Percentiles rank a stretch among this genome's conserved stretches.
phyloP scores from a whole-genome alignment of 2,888 invertebrate species.

The Sesia bembeciformis region DNA sequence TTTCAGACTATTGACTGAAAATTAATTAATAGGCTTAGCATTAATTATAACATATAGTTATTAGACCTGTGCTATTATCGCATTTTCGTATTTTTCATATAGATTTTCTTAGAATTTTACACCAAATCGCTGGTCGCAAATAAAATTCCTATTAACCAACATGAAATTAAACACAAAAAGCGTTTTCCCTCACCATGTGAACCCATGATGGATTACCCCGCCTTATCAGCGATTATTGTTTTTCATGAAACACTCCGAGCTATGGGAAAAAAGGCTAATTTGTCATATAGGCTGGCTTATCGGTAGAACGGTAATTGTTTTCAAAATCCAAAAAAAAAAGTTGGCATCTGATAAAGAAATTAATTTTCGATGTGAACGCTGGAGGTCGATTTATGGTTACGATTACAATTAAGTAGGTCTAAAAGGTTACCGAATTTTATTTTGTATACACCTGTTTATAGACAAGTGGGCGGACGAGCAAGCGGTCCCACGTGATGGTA shows the following conservation, averaged over 20 bases:
- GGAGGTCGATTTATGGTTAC: neutral
- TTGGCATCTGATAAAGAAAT: constrained; percentile 11
- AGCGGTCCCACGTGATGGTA: too few relatives aligned
- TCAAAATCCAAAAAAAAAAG: constrained; percentile 14
- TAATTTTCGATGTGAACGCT: constrained; percentile 8
- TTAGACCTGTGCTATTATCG: too few relatives aligned
- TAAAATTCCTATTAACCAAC: too few relatives aligned
- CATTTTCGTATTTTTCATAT: too few relatives aligned
- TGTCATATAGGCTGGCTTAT: constrained; percentile 30
- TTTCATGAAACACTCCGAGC: constrained; percentile 5
- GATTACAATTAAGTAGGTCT: neutral
- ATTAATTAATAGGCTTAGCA: too few relatives aligned
- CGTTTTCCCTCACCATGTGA: constrained; percentile 1
- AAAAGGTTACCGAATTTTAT: too few relatives aligned
- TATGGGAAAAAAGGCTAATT: constrained; percentile 30
- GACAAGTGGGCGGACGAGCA: too few relatives aligned
- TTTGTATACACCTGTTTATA: too few relatives aligned
- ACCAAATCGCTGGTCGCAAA: too few relatives aligned
- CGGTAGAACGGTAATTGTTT: constrained; percentile 19
- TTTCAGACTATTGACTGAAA: too few relatives aligned
- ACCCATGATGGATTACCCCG: constrained; percentile 31
- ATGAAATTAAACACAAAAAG: neutral
- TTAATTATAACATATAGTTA: too few relatives aligned
- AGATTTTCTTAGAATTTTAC: too few relatives aligned
- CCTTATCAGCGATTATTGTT: constrained; percentile 10